Percentiles rank a stretch among this genome's conserved stretches.
Evolutionary conservation across 1,140 invertebrate genomes (phyloP).

Genomic region (Mesaphorura yosii): DNA sequence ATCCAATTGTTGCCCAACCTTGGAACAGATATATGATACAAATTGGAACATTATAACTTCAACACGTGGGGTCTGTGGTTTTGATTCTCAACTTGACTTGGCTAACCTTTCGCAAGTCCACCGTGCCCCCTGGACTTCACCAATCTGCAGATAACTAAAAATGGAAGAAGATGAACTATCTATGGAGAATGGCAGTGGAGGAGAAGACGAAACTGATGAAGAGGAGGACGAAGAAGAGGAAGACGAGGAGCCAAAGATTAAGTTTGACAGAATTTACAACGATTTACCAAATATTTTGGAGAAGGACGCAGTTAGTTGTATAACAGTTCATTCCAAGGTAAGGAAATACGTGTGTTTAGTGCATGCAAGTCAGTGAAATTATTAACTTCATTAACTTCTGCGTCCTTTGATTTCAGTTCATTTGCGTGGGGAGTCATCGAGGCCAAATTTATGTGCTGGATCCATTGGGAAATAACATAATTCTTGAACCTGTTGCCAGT

Average conservation of each 20-base stretch:
- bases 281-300: constrained; percentile 72
- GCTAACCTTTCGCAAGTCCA: no score
- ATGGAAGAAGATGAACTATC: constrained; percentile 5
- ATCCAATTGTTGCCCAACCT: no score
- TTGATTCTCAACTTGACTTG: no score
- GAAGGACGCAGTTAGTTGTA: constrained; percentile 79
- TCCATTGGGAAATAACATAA: constrained; percentile 66
- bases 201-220: constrained; percentile 11
- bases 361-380: constrained; percentile 7
- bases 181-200: constrained; percentile 5
- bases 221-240: constrained; percentile 33
- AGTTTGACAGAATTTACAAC: constrained; percentile 78
- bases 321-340: constrained; percentile 84
- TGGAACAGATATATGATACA: no score
- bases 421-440: constrained; percentile 82
- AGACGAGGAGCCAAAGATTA: constrained; percentile 81
- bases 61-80: no score
- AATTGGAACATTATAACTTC: no score
- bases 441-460: constrained; percentile 81
- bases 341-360: constrained; percentile 5
- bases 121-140: no score
- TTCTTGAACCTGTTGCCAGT: no score
- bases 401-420: constrained; percentile 49
- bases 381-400: constrained; percentile 3
- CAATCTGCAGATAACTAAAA: no score